These are phyloP conservation scores for Tauraco hartlaubi DNA, from an alignment of 2,797 vertebrate genomes.

Conservation along the genomic window DNA sequence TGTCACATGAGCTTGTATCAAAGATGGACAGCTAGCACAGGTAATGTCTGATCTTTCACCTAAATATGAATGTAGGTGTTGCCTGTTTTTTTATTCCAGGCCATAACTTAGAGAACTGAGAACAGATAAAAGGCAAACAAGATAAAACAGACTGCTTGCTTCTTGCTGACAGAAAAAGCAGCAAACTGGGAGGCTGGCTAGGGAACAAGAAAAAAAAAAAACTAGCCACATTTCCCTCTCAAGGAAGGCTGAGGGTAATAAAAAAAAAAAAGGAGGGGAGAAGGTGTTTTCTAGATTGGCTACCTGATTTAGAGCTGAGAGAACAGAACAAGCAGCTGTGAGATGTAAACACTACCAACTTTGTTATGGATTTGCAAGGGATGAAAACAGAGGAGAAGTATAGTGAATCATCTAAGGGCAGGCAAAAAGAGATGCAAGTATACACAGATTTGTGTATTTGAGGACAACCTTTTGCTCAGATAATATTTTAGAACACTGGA, in stretches of 20 bases:
- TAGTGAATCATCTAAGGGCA: background rate
- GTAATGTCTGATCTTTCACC: background rate
- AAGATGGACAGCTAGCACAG: background rate
- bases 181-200: background rate
- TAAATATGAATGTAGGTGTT: background rate
- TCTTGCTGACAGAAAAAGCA: background rate
- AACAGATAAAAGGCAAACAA: conserved; percentile 2
- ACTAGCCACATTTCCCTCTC: background rate
- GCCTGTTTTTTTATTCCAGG: background rate
- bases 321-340: background rate
- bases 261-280: background rate
- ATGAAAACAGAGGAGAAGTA: background rate
- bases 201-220: background rate
- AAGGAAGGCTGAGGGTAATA: background rate
- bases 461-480: background rate
- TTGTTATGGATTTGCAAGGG: background rate
- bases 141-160: background rate
- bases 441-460: background rate
- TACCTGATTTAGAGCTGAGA: background rate
- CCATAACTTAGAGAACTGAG: background rate
- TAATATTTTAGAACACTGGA: background rate
- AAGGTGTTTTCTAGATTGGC: background rate
- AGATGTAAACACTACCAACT: background rate
- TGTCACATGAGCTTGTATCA: background rate
- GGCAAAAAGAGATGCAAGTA: background rate